Evolutionary conservation across 1,140 invertebrate species (phyloP).

Genomic region (Solenopsis invicta): DNA sequence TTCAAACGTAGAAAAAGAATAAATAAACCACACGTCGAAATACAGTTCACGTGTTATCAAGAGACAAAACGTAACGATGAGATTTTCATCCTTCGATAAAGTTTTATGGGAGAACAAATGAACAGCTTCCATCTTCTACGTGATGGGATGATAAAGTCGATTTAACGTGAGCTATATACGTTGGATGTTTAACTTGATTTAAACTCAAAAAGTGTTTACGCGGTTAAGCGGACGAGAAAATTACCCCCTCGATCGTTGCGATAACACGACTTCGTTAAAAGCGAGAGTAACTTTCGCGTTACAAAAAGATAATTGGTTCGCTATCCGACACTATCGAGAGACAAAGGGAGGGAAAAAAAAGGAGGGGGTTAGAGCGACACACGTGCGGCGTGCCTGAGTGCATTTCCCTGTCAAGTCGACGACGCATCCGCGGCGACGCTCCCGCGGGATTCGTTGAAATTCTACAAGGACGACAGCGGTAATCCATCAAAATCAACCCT

Average conservation of each 20-base stretch:
- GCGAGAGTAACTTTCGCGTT: conserved; percentile 26
- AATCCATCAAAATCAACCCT: conserved; percentile 83
- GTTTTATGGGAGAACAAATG: neutral
- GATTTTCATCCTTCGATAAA: conserved; percentile 25
- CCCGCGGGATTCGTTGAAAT: conserved; percentile 68
- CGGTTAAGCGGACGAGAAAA: conserved; percentile 42
- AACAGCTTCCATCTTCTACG: neutral
- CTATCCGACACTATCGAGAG: neutral
- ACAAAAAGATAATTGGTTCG: conserved; percentile 35
- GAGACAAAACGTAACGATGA: neutral
- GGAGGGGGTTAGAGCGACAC: neutral
- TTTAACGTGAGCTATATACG: conserved; percentile 32
- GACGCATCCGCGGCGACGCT: conserved; percentile 20
- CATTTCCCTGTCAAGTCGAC: conserved; percentile 69
- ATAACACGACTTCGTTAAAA: conserved; percentile 45
- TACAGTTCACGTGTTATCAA: neutral
- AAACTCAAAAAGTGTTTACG: conserved; percentile 55
- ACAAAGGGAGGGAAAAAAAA: neutral
- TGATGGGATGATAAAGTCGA: conserved; percentile 46
- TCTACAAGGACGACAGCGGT: conserved; percentile 64
- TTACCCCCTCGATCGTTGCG: conserved; percentile 31
- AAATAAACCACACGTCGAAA: neutral
- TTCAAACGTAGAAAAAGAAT: neutral
- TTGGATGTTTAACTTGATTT: conserved; percentile 42
- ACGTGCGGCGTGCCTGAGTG: conserved; percentile 50